Conservation (phyloP, 2,888 invertebrate species). For the Heteromurus nitidus region DNA sequence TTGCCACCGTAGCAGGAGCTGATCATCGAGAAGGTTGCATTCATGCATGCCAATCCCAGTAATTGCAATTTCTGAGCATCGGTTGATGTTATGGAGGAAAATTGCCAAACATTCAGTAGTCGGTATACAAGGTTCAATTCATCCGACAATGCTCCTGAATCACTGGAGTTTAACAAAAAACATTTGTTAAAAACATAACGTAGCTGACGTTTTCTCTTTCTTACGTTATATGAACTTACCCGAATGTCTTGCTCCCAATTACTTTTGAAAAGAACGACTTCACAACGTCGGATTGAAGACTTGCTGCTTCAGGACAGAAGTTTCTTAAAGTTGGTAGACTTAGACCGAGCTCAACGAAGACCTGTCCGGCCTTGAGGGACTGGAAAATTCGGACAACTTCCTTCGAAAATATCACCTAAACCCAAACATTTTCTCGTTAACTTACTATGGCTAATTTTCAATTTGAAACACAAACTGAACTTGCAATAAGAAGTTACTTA, state of each 20-base stretch:
- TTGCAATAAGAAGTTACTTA: constrained; percentile 42
- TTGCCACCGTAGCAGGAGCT: constrained; percentile 66
- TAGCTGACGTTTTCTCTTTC: too few relatives aligned
- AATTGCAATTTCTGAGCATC: constrained; percentile 69
- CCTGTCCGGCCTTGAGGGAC: constrained; percentile 69
- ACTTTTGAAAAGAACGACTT: constrained; percentile 63
- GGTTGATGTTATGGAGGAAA: constrained; percentile 65
- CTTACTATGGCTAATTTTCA: too few relatives aligned
- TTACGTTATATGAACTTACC: too few relatives aligned
- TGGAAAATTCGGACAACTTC: constrained; percentile 71
- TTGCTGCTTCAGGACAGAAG: constrained; percentile 60
- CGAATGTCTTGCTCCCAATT: constrained; percentile 41
- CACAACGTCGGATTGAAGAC: constrained; percentile 66
- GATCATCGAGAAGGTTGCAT: constrained; percentile 70
- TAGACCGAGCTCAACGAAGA: constrained; percentile 69
- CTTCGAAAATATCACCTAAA: constrained; percentile 66
- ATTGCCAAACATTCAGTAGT: constrained; percentile 68
- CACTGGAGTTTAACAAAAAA: constrained; percentile 28
- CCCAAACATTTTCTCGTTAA: too few relatives aligned
- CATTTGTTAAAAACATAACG: too few relatives aligned
- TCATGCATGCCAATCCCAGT: constrained; percentile 68
- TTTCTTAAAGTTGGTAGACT: constrained; percentile 66
- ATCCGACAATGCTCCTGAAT: constrained; percentile 62
- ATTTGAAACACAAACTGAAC: too few relatives aligned
- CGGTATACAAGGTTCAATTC: constrained; percentile 72